Evolutionary conservation across 2,888 invertebrate species (phyloP), one percentile per base, ranked within the genome.

Genomic region (Masnerella sp.): DNA sequence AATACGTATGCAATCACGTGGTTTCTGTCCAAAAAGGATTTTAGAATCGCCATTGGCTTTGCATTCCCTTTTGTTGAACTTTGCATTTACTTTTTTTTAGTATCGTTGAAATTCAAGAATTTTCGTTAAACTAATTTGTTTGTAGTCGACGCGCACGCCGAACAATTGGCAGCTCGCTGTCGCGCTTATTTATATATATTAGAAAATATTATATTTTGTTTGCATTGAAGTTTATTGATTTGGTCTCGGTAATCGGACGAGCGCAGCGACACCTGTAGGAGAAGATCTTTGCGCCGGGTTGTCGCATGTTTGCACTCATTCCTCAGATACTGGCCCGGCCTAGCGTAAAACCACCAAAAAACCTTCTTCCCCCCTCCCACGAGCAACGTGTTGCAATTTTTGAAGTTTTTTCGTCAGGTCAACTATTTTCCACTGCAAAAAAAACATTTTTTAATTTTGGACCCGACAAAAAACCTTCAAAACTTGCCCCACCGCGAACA

Each of bases 291-390:
- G 71, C 70, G 59, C 68, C 73, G 77, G 73, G 64, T 81, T 79
- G 79, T 76, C 81, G 85, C 85, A 85, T 85, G 84, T 79, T 79
- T 81, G 80, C 77, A 82, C 84, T 84, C 81, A 84, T 81, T 81
- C 75, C 71, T 64, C 12, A 52, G 14, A 75, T 70, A 83, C 79
- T 84, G 85, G 87, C 84, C 86, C 82, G 87, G 87, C 83, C 85
- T 87, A 87, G 87, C 87, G 87, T 87, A 43, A 47, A 49, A n/a
- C 2, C 9, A 86, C 85, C 85, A 85, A 86, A 86, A 83, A 81
- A 84, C 84, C 83, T 79, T 74, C 67, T 70, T 68, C 73, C 74
- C n/a, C 32, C 68, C 61, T 68, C 74, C 75, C 51, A 67, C 59
- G 40, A 40, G 12, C 40, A 18, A 40, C 40, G n/a, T n/a, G n/a